Evolutionary conservation across 2,888 invertebrate genomes (phyloP), one percentile per base, ranked within the genome.

Genomic region (Platycheirus rosarum): DNA sequence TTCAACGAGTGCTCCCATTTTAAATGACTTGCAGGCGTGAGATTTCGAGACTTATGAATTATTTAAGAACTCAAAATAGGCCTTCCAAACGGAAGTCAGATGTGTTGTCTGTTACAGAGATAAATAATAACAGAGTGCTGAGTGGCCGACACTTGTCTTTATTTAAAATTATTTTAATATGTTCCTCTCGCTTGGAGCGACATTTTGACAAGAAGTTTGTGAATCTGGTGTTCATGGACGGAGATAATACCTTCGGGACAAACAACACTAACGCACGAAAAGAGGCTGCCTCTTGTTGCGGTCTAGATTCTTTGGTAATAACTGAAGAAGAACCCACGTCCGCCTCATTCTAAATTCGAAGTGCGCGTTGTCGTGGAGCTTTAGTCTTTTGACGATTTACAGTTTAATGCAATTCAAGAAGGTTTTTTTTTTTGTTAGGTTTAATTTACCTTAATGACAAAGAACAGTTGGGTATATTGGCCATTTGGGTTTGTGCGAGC

Each of bases 381-480:
- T 75, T 49, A 75, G 32, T 79, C 74, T 74, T 13, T 57, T 18
- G 42, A 13, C 13, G 46, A 40, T 65, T 51, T 32, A 51, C 51
- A 49, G 40, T 46, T 70, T 40, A 70, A 35, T 51, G 57, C 29
- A 11, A 49, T 55, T 66, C 40, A 29, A 40, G 51, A 53, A 46
- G 26, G 13, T 55, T 44, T 73, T 13, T 16, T 42, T 71, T 23
- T 23, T 23, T 6, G 23, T 23, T 32, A 1, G 3, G 8, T 66
- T 78, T 68, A 46, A 75, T 70, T 49, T 49, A 70, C 42, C 55
- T 63, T 69, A 69, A 70, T 75, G 79, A 51, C 26, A 44, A 57
- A 70, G 37, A 75, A 75, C 79, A 65, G 79, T 75, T 70, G 7
- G 44, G 37, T n/a, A n/a, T n/a, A n/a, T n/a, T n/a, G n/a, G n/a